Base-by-base conservation (phyloP, 2,888 invertebrate genomes). In the Diarsia mendica region DNA sequence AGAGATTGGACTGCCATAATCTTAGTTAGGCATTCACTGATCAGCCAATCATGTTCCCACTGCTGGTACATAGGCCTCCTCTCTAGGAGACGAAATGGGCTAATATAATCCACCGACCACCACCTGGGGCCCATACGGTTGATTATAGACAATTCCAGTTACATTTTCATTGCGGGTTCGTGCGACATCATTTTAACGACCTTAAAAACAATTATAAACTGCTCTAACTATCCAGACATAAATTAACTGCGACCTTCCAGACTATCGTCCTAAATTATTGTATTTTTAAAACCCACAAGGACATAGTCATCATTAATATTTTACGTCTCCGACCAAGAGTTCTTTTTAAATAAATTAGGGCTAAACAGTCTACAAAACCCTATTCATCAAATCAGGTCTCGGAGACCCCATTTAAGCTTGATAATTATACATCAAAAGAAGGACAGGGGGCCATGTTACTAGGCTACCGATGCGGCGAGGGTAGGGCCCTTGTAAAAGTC, bases 141-240 rank as follows among this genome's bases (percentile, higher is more conserved):
- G n/a, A n/a, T n/a, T n/a, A n/a, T n/a, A n/a, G n/a, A n/a, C 28
- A 1, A 28, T 28, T 28, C 28, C 28, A 28, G 1, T 28, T 28
- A 1, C 28, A 28, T 28, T 28, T 28, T 28, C 2, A 28, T 28
- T 28, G 28, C 39, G 39, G 39, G 39, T 39, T 39, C 8, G 39
- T 39, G 39, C 39, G 6, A 48, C 11, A 72, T 61, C 72, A 65
- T 79, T 39, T 5, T 53, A 49, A 53, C 44, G 77, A 51, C 23
- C 23, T 46, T 51, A 20, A 2, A 23, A 79, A 66, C 61, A 44
- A 18, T 53, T 28, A 53, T 79, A 72, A 23, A 49, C 66, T 6
- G 20, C 6, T 61, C n/a, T 48, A 48, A 55, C 51, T 49, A 33
- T 63, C 33, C 33, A 23, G 44, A 46, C 9, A 44, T 44, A 63